These are phyloP conservation scores for Kryptolebias marmoratus DNA, from an alignment of 2,113 vertebrate genomes.

Conservation along the genomic window DNA sequence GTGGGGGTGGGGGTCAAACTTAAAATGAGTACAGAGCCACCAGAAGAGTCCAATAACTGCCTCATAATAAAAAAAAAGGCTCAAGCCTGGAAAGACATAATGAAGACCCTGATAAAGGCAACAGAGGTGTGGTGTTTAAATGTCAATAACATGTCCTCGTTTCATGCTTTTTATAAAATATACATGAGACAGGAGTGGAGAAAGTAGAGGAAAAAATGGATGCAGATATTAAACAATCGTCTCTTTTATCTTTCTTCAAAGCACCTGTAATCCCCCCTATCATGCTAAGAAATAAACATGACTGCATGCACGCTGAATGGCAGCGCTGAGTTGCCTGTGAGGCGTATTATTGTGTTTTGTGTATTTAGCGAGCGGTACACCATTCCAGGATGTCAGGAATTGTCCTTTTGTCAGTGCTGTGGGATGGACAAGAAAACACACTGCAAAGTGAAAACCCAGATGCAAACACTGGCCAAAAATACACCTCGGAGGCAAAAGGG, in stretches of 20 bases:
- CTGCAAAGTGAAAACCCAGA: conserved; percentile 59
- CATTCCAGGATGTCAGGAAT: conserved; percentile 73
- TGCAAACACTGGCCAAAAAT: conserved; percentile 66
- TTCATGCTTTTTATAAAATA: conserved; percentile 3
- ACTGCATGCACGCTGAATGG: conserved; percentile 22
- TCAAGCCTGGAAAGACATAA: conserved; percentile 24
- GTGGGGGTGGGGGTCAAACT: conserved; percentile 16
- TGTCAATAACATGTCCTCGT: conserved; percentile 11
- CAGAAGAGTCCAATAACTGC: conserved; percentile 53
- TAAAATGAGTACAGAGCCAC: conserved; percentile 23
- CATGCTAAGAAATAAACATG: conserved; percentile 40
- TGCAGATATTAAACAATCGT: conserved; percentile 14
- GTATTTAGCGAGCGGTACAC: conserved; percentile 53
- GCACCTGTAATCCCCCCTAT: conserved; percentile 33
- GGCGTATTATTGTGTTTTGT: conserved; percentile 54
- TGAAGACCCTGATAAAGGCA: neutral
- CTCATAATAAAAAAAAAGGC: conserved; percentile 35
- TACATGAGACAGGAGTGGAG: neutral
- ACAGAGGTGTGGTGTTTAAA: neutral
- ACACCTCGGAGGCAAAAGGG: conserved; percentile 56
- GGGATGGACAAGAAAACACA: conserved; percentile 56
- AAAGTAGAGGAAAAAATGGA: conserved; percentile 24
- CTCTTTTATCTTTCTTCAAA: conserved; percentile 11
- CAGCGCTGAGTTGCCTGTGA: conserved; percentile 24
- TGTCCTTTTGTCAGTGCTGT: conserved; percentile 55